Evolutionary conservation across 2,113 vertebrate genomes (phyloP).

Genomic region (Embiotoca jacksoni): DNA sequence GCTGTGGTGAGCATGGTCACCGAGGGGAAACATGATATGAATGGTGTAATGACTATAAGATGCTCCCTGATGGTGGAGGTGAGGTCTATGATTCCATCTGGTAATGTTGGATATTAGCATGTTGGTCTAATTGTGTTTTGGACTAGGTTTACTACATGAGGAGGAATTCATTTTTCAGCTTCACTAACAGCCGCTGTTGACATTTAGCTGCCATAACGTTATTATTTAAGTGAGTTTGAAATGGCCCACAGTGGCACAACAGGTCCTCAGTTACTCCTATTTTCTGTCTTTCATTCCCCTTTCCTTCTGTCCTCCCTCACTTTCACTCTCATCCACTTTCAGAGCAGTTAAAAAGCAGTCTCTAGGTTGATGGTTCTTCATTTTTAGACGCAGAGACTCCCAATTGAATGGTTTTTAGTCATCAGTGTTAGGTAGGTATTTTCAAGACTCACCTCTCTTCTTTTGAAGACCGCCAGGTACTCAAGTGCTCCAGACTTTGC

Average conservation of each 20-base stretch:
- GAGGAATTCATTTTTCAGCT: constrained; percentile 50
- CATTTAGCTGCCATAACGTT: constrained; percentile 7
- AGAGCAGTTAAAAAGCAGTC: constrained; percentile 31
- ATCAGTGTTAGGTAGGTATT: constrained; percentile 42
- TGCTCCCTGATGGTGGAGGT: constrained; percentile 42
- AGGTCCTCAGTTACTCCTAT: constrained; percentile 24
- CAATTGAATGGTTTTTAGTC: constrained; percentile 66
- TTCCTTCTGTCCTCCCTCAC: background rate
- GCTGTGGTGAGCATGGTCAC: constrained; percentile 48
- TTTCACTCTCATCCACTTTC: constrained; percentile 13
- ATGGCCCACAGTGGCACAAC: background rate
- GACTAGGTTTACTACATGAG: constrained; percentile 30
- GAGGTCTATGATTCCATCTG: constrained; percentile 57
- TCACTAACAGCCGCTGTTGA: constrained; percentile 40
- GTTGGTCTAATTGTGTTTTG: constrained; percentile 16
- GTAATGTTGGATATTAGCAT: constrained; percentile 30
- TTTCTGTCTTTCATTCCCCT: background rate
- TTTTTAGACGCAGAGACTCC: constrained; percentile 46
- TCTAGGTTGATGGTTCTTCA: constrained; percentile 26
- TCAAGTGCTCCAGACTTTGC: constrained; percentile 41
- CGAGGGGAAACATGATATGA: constrained; percentile 57
- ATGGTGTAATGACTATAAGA: constrained; percentile 42
- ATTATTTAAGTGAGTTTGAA: constrained; percentile 29
- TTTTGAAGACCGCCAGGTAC: constrained; percentile 57
- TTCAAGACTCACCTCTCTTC: constrained; percentile 55